A percentile compares a stretch with the other conserved stretches of the same genome.
Evolutionary conservation across 2,113 vertebrate species (phyloP).

Genomic region (Alouatta palliata): DNA sequence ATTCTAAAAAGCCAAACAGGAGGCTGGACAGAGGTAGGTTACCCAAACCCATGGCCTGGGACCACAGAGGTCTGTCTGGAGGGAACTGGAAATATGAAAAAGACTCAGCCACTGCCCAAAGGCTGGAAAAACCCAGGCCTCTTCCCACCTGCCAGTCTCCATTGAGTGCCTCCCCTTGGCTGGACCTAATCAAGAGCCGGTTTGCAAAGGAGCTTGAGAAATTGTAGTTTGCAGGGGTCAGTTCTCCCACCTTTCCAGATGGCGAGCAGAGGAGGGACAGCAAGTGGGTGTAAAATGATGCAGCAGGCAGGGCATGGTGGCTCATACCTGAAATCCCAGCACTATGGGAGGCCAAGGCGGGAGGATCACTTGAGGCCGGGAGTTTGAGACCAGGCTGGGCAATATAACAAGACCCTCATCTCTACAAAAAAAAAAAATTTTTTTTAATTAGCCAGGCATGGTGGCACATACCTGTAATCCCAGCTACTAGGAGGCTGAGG

Average conservation of each 20-base stretch:
- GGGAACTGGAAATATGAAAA: neutral
- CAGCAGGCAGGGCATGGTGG: too few species aligned
- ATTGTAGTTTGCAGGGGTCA: neutral
- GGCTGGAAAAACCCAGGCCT: neutral
- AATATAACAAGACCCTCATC: too few species aligned
- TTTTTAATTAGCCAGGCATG: too few species aligned
- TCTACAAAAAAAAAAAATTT: too few species aligned
- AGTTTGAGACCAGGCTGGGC: too few species aligned
- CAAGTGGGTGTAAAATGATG: neutral
- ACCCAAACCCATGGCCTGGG: neutral
- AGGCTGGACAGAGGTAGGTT: neutral
- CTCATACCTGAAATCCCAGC: too few species aligned
- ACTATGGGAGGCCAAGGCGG: too few species aligned
- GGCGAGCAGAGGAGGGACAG: neutral
- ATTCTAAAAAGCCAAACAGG: neutral
- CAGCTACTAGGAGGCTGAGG: too few species aligned
- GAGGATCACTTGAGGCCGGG: too few species aligned
- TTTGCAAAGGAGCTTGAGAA: constrained; percentile 48
- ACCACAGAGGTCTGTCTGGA: neutral
- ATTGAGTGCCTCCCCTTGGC: neutral
- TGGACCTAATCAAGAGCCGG: neutral
- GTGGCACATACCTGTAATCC: too few species aligned
- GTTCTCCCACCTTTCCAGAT: neutral
- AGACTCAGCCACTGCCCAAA: too few species aligned
- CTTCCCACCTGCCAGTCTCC: neutral